A percentile compares a stretch with the other conserved stretches of the same genome.
Conservation (phyloP, 1,140 invertebrate genomes). For the Streblospio benedicti region DNA sequence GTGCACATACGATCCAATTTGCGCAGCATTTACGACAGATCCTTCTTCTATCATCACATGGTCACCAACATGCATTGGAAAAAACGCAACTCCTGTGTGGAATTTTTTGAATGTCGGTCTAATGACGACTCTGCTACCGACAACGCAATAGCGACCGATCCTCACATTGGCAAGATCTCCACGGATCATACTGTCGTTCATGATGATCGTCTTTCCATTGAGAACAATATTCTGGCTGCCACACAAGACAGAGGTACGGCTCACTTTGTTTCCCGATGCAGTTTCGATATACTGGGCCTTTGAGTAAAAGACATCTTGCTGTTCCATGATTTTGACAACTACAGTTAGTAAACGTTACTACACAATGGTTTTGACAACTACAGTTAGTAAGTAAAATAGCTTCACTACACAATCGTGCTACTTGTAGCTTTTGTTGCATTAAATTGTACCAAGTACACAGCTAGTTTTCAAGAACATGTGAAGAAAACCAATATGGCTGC, state of each 20-base stretch:
- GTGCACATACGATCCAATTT: constrained; percentile 92
- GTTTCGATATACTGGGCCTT: constrained; percentile 93
- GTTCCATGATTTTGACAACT: no score
- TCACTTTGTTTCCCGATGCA: constrained; percentile 93
- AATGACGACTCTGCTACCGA: constrained; percentile 86
- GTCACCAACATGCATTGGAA: constrained; percentile 89
- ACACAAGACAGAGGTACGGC: constrained; percentile 85
- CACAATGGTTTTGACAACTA: no score
- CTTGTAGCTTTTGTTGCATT: no score
- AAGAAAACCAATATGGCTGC: no score
- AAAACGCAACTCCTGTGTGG: constrained; percentile 90
- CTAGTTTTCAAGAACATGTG: no score
- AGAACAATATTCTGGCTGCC: constrained; percentile 98
- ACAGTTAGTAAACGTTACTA: no score
- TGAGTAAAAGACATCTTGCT: constrained; percentile 76
- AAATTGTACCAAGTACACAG: no score
- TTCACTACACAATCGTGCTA: no score
- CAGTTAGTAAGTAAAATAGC: no score
- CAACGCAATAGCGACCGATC: constrained; percentile 90
- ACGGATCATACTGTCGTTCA: constrained; percentile 89
- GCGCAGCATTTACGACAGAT: constrained; percentile 85
- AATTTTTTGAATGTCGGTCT: constrained; percentile 97
- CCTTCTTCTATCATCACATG: constrained; percentile 93
- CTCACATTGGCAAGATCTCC: constrained; percentile 94
- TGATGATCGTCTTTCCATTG: constrained; percentile 91